These are phyloP conservation scores for Pseudopleuronectes americanus DNA, from an alignment of 2,797 vertebrate species.

Conservation along the genomic window DNA sequence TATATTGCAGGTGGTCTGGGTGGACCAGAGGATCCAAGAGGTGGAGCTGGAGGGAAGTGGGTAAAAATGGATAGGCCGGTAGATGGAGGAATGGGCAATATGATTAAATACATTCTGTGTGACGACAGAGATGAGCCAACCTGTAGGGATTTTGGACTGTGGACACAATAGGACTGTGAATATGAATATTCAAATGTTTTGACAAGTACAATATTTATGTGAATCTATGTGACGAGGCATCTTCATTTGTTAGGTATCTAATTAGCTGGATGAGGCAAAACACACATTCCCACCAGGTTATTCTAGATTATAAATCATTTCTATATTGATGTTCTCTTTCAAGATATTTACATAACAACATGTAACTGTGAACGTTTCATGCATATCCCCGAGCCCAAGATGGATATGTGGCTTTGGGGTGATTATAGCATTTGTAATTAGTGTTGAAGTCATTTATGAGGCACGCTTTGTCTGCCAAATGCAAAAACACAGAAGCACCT, in stretches of 20 bases:
- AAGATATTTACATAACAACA: not conserved
- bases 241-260: not conserved
- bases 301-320: not conserved
- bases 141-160: not conserved
- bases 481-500: slow-evolving; percentile 18
- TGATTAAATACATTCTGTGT: not conserved
- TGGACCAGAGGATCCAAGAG: slow-evolving; percentile 17
- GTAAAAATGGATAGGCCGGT: slow-evolving; percentile 12
- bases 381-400: not conserved
- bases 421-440: slow-evolving; percentile 46
- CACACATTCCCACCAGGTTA: not conserved
- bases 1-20: slow-evolving; percentile 16
- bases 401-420: slow-evolving; percentile 11
- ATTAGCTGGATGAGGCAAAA: not conserved
- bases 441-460: slow-evolving; percentile 32
- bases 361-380: slow-evolving; percentile 14
- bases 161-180: too few relatives aligned
- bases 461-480: slow-evolving; percentile 23
- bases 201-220: too few relatives aligned
- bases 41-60: slow-evolving; percentile 11
- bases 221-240: not conserved
- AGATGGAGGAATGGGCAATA: not conserved
- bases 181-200: too few relatives aligned
- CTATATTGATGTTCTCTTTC: not conserved
- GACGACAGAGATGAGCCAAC: slow-evolving; percentile 1